phyloP scores from a whole-genome alignment of 2,113 vertebrate genomes.

The Ariopsis seemanni region DNA sequence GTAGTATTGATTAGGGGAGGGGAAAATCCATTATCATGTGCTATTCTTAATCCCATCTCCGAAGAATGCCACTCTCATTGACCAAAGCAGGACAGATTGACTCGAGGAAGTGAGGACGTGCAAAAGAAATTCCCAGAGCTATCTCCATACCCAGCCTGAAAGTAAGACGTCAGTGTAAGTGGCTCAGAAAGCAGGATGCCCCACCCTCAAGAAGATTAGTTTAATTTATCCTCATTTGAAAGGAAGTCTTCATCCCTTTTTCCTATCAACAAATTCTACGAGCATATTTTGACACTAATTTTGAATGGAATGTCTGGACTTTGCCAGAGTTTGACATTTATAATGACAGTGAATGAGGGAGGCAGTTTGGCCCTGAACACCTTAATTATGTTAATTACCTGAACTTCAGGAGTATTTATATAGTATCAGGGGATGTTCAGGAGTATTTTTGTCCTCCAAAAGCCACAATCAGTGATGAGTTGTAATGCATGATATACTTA shows the following conservation, averaged over 20 bases:
- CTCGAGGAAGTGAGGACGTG: constrained; percentile 39
- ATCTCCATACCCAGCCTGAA: background rate
- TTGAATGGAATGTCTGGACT: background rate
- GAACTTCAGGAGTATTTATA: background rate
- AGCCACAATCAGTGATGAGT: background rate
- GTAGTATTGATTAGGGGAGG: constrained; percentile 45
- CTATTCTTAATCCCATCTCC: constrained; percentile 49
- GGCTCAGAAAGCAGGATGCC: background rate
- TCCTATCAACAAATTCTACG: background rate
- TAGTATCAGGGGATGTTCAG: too few species aligned
- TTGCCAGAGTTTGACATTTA: constrained; percentile 20
- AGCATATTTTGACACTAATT: constrained; percentile 7
- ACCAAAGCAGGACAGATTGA: constrained; percentile 44
- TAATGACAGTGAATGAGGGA: constrained; percentile 8
- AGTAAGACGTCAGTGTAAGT: background rate
- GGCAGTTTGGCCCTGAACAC: background rate
- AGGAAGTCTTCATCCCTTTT: background rate
- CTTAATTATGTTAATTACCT: constrained; percentile 14
- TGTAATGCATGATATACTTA: background rate
- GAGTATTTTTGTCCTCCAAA: background rate
- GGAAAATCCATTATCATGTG: constrained; percentile 49
- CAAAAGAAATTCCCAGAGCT: constrained; percentile 36
- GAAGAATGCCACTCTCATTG: constrained; percentile 48
- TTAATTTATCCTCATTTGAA: background rate
- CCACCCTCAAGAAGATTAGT: background rate